A percentile compares a stretch with the other conserved stretches of the same genome.
These are phyloP conservation scores for Zapus hudsonius DNA, from an alignment of 2,113 vertebrate species.

Conservation along the genomic window DNA sequence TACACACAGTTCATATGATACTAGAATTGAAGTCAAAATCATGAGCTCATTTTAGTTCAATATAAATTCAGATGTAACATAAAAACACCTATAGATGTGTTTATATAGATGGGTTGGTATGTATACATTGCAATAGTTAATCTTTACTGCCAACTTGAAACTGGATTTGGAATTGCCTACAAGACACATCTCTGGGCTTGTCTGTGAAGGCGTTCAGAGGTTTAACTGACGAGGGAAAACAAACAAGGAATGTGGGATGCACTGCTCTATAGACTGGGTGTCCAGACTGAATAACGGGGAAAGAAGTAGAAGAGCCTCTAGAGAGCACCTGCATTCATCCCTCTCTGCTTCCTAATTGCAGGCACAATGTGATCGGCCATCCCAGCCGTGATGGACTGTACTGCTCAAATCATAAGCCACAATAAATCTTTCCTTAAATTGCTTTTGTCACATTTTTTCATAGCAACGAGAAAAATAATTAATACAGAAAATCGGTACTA, in stretches of 20 bases:
- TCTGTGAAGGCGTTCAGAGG: not conserved
- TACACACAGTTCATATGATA: not conserved
- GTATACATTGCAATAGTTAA: not conserved
- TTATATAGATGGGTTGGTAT: not conserved
- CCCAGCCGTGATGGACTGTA: too few relatives aligned
- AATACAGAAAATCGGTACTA: too few relatives aligned
- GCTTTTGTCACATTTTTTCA: too few relatives aligned
- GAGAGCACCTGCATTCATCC: too few relatives aligned
- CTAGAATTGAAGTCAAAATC: not conserved
- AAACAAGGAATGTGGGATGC: not conserved
- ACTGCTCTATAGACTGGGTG: too few relatives aligned
- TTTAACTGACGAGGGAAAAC: not conserved
- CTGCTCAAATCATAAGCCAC: too few relatives aligned
- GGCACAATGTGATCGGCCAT: too few relatives aligned
- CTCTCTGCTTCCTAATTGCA: too few relatives aligned
- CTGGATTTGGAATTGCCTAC: not conserved
- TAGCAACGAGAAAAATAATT: too few relatives aligned
- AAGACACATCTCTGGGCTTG: not conserved
- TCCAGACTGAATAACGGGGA: not conserved
- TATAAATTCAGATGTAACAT: not conserved
- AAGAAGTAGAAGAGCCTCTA: not conserved
- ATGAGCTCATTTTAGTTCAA: not conserved
- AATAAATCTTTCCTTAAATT: too few relatives aligned
- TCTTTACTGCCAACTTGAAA: not conserved
- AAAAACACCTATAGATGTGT: conserved; percentile 20